Evolutionary conservation across 2,113 vertebrate genomes (phyloP).

Genomic region (Dolichallabes microphthalmus): DNA sequence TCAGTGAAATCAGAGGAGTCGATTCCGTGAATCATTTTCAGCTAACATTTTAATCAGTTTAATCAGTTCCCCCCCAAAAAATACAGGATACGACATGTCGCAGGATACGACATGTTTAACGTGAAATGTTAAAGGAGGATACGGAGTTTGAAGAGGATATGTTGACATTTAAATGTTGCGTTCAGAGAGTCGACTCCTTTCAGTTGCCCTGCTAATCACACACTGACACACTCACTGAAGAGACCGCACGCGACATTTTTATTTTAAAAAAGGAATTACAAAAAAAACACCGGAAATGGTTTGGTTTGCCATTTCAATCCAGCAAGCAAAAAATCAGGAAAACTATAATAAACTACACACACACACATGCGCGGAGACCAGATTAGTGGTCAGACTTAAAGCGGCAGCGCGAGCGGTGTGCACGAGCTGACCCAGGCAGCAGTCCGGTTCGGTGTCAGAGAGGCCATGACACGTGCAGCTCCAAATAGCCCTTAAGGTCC

Average conservation of each 20-base stretch:
- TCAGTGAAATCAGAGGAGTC: not conserved
- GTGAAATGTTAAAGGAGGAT: not conserved
- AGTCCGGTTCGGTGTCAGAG: conserved; percentile 6
- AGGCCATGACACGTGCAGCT: not conserved
- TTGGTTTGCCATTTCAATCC: not conserved
- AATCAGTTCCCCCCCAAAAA: not conserved
- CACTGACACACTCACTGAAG: not conserved
- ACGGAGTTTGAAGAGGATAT: not conserved
- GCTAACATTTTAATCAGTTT: not conserved
- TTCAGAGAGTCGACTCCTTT: not conserved
- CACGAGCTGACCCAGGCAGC: not conserved
- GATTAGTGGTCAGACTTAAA: conserved; percentile 13
- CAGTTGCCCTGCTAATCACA: not conserved
- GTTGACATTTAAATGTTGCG: not conserved
- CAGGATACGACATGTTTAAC: not conserved
- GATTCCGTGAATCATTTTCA: not conserved
- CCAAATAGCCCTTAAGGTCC: conserved; percentile 11
- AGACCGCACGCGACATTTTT: not conserved
- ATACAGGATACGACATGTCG: not conserved
- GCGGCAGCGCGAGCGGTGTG: not conserved
- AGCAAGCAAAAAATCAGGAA: not conserved
- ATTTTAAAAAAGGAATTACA: not conserved
- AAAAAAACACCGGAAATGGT: not conserved
- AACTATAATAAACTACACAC: not conserved
- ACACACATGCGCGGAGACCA: not conserved